phyloP scores from a whole-genome alignment of 1,140 invertebrate species.

The Panonychus citri region DNA sequence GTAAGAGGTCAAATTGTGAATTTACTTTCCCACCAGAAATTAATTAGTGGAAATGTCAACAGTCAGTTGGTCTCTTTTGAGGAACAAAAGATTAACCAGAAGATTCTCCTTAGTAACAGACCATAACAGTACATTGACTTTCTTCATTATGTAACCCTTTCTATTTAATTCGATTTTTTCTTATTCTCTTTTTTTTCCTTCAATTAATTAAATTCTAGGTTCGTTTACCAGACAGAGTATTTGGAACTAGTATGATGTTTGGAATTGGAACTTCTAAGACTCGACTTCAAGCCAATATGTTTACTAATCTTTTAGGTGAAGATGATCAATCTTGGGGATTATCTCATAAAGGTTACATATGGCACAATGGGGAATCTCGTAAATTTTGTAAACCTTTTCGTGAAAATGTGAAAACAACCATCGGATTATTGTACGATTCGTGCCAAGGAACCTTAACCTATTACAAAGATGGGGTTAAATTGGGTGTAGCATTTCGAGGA shows the following conservation, averaged over 20 bases:
- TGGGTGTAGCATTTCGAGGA: slow-evolving; percentile 33
- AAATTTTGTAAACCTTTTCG: slow-evolving; percentile 40
- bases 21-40: not conserved
- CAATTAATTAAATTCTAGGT: slow-evolving; percentile 8
- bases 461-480: slow-evolving; percentile 40
- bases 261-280: slow-evolving; percentile 39
- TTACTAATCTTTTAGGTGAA: slow-evolving; percentile 43
- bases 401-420: slow-evolving; percentile 38
- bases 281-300: slow-evolving; percentile 36
- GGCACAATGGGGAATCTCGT: slow-evolving; percentile 36
- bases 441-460: slow-evolving; percentile 41
- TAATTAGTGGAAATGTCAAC: no score
- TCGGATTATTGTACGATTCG: slow-evolving; percentile 41
- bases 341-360: slow-evolving; percentile 44
- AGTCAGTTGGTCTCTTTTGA: no score
- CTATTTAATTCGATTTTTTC: not conserved
- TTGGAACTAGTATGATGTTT: slow-evolving; percentile 54
- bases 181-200: not conserved
- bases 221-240: slow-evolving; percentile 35
- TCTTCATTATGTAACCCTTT: not conserved
- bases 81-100: no score
- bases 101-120: no score
- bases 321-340: slow-evolving; percentile 44
- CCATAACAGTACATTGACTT: no score
- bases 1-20: slow-evolving; percentile 21